Evolutionary conservation across 2,113 vertebrate genomes (phyloP).

Genomic region (Perccottus glenii): DNA sequence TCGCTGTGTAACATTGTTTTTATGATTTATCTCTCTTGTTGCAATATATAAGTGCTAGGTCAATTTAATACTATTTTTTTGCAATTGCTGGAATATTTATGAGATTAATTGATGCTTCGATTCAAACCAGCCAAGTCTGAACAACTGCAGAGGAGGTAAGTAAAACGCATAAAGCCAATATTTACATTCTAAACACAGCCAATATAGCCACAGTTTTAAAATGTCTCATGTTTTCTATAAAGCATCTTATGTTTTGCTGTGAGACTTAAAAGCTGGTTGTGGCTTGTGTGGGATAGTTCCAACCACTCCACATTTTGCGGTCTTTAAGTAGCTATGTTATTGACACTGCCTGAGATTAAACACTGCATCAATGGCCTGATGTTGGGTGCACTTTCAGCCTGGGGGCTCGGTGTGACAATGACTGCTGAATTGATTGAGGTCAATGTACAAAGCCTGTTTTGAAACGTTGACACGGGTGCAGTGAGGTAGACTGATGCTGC

Average conservation of each 20-base stretch:
- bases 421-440: constrained; percentile 53
- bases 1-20: not conserved
- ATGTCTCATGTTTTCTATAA: not conserved
- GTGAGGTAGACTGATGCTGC: constrained; percentile 44
- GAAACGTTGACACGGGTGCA: constrained; percentile 31
- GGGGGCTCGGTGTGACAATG: constrained; percentile 31
- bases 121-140: constrained; percentile 40
- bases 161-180: not conserved
- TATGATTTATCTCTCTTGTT: not conserved
- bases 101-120: constrained; percentile 60
- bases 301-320: not conserved
- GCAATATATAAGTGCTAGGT: not conserved
- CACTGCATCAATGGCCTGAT: constrained; percentile 1
- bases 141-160: constrained; percentile 68
- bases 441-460: constrained; percentile 64
- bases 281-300: not conserved
- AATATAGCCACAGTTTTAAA: not conserved
- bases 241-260: not conserved
- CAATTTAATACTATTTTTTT: not conserved
- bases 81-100: constrained; percentile 14
- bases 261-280: not conserved
- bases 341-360: constrained; percentile 5
- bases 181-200: not conserved
- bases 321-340: constrained; percentile 9
- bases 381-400: constrained; percentile 4